Conservation (phyloP, 2,797 vertebrate species). For the Danio kyathit region DNA sequence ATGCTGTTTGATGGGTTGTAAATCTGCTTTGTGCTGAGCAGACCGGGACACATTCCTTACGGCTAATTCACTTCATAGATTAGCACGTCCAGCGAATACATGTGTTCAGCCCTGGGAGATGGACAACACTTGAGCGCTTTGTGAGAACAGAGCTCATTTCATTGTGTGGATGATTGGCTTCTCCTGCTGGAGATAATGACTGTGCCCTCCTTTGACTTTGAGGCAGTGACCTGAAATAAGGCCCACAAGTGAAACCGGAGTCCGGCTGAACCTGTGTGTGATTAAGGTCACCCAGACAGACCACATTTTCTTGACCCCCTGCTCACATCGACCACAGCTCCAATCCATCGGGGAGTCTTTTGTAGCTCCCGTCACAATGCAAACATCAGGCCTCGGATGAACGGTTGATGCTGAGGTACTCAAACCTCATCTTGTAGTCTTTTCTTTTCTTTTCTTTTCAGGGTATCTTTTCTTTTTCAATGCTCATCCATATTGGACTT, state of each 20-base stretch:
- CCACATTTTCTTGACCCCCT: constrained; percentile 80
- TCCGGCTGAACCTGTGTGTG: constrained; percentile 80
- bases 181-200: constrained; percentile 83
- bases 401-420: constrained; percentile 66
- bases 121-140: constrained; percentile 81
- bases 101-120: constrained; percentile 76
- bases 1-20: constrained; percentile 49
- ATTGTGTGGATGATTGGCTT: constrained; percentile 85
- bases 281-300: constrained; percentile 82
- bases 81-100: constrained; percentile 67
- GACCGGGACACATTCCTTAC: constrained; percentile 57
- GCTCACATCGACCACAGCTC: constrained; percentile 72
- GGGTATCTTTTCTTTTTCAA: too few species aligned
- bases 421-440: constrained; percentile 22
- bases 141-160: constrained; percentile 79
- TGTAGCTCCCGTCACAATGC: constrained; percentile 70
- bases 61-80: constrained; percentile 66
- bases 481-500: too few species aligned
- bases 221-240: constrained; percentile 85
- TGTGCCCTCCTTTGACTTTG: constrained; percentile 84
- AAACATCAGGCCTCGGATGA: constrained; percentile 64
- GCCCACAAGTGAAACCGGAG: constrained; percentile 81
- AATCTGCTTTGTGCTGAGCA: constrained; percentile 43
- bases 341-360: constrained; percentile 73
- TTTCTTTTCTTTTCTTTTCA: constrained; percentile 50